A percentile compares a stretch with the other conserved stretches of the same genome.
These are phyloP conservation scores for Rhagoletis zephyria DNA, from an alignment of 1,140 invertebrate species.

Conservation along the genomic window DNA sequence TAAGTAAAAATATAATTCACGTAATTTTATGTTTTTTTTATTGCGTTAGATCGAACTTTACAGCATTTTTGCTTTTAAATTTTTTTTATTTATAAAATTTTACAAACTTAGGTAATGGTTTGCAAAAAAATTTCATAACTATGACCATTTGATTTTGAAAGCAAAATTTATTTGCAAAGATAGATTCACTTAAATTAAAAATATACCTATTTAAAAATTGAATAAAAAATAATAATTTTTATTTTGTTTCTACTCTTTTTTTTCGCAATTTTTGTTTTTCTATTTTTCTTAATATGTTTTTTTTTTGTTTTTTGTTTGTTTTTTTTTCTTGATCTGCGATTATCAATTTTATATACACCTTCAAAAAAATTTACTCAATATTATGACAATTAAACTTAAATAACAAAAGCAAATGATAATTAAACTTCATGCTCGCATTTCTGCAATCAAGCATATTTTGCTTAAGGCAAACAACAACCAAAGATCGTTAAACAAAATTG, in stretches of 20 bases:
- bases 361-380: background rate
- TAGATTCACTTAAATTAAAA: too few relatives aligned
- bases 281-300: background rate
- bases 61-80: too few relatives aligned
- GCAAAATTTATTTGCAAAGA: too few relatives aligned
- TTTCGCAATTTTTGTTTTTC: background rate
- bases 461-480: background rate
- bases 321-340: background rate
- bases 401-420: background rate
- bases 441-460: background rate
- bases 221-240: background rate
- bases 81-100: too few relatives aligned
- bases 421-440: background rate
- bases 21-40: too few relatives aligned
- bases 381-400: background rate
- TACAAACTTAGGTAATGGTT: too few relatives aligned
- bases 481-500: background rate
- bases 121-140: too few relatives aligned
- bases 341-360: background rate
- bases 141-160: too few relatives aligned
- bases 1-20: too few relatives aligned
- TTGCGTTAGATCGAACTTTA: too few relatives aligned
- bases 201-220: too few relatives aligned
- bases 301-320: background rate
- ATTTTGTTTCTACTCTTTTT: background rate